phyloP scores from a whole-genome alignment of 2,888 invertebrate species.

The Dendrolimus pini region DNA sequence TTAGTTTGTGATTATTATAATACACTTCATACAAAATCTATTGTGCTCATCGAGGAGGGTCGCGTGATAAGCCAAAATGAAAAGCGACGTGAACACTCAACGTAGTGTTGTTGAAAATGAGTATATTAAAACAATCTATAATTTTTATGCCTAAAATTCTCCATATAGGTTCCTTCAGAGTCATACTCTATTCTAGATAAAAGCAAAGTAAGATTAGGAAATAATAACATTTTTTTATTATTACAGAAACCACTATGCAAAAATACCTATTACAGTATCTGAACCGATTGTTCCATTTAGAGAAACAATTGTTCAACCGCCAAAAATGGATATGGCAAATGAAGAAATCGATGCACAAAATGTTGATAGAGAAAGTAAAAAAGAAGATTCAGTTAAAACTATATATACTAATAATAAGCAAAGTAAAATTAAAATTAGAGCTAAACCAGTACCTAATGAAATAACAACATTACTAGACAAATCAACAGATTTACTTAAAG shows the following conservation, averaged over 20 bases:
- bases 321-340: slow-evolving; percentile 89
- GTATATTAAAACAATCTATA: too few species aligned
- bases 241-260: slow-evolving; percentile 83
- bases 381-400: slow-evolving; percentile 71
- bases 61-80: too few species aligned
- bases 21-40: too few species aligned
- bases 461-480: slow-evolving; percentile 84
- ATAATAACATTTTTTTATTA: too few species aligned
- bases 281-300: slow-evolving; percentile 97
- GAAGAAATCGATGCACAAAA: slow-evolving; percentile 85
- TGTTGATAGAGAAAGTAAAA: slow-evolving; percentile 59
- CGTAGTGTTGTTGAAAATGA: too few species aligned
- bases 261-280: slow-evolving; percentile 92
- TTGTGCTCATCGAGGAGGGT: too few species aligned
- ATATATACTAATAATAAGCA: slow-evolving; percentile 84
- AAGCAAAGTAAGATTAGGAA: too few species aligned
- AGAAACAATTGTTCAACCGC: slow-evolving; percentile 92
- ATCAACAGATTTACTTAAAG: slow-evolving; percentile 83
- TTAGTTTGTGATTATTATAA: too few species aligned
- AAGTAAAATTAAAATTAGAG: slow-evolving; percentile 83
- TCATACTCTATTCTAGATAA: too few species aligned
- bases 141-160: too few species aligned
- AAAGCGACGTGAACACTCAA: too few species aligned
- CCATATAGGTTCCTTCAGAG: too few species aligned
- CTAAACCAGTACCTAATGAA: slow-evolving; percentile 84